Conservation (phyloP, 92 coral and sea anemone genomes). For the Heteractis magnifica region DNA sequence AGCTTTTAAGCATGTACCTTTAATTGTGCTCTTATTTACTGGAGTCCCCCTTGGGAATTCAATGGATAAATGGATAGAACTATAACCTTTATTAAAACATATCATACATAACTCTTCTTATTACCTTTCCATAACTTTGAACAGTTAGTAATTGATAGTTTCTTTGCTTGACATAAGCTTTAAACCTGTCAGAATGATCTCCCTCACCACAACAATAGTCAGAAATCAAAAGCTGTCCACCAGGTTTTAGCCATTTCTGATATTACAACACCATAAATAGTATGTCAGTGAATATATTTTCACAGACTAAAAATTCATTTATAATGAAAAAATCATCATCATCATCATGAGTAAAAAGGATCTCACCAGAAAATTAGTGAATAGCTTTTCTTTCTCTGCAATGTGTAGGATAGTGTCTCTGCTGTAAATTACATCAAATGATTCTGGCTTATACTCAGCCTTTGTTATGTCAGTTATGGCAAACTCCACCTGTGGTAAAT, state of each 20-base stretch:
- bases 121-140: constrained; percentile 91
- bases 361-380: constrained; percentile 77
- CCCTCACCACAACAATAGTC: constrained; percentile 80
- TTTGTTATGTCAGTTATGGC: constrained; percentile 79
- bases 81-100: not conserved
- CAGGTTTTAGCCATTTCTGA: constrained; percentile 98
- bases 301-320: not conserved
- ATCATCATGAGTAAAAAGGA: not conserved
- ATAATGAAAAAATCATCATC: not conserved
- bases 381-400: constrained; percentile 74
- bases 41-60: no score
- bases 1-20: no score
- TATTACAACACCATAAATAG: not conserved
- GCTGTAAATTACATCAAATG: constrained; percentile 92
- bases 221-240: constrained; percentile 87
- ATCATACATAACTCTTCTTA: not conserved
- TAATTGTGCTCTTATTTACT: no score
- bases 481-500: constrained; percentile 53
- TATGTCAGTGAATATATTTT: not conserved
- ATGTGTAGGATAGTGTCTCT: constrained; percentile 93
- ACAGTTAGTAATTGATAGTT: constrained; percentile 66
- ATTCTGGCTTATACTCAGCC: constrained; percentile 67
- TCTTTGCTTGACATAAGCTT: constrained; percentile 80
- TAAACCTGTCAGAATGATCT: constrained; percentile 67
- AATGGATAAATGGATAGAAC: not conserved